Evolutionary conservation across 2,888 invertebrate genomes (phyloP).

Genomic region (Callinectes sapidus): DNA sequence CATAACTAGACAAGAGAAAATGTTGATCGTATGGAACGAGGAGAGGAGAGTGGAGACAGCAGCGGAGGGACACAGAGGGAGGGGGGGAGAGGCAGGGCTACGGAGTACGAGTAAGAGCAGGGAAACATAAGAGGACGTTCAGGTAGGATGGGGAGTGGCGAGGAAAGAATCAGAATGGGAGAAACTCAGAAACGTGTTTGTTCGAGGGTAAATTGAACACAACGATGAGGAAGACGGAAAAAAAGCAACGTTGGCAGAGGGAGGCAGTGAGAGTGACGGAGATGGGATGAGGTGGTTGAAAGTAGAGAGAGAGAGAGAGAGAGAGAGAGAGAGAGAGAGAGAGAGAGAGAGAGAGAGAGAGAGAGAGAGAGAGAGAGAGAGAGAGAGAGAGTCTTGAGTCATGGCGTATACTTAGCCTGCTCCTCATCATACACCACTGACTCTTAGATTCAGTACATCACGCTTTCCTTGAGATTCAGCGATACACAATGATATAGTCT

Average conservation of each 20-base stretch:
- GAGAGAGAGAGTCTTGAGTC: not conserved
- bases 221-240: not conserved
- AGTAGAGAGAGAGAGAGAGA: not conserved
- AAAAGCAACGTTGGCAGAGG: conserved; percentile 17
- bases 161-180: conserved; percentile 33
- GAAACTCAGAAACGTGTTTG: conserved; percentile 36
- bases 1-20: conserved; percentile 5
- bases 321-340: conserved; percentile 40
- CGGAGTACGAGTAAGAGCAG: conserved; percentile 20
- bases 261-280: conserved; percentile 16
- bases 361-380: conserved; percentile 34
- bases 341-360: conserved; percentile 47
- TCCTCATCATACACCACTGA: not conserved
- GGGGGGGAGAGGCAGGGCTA: not conserved
- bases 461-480: not conserved
- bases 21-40: conserved; percentile 34
- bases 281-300: not conserved
- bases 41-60: not conserved
- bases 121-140: conserved; percentile 27
- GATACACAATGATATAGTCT: not conserved
- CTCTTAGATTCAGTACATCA: not conserved
- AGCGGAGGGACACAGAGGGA: not conserved
- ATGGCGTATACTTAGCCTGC: not conserved
- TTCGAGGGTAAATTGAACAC: conserved; percentile 37
- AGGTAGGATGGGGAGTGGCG: conserved; percentile 23